phyloP scores from a whole-genome alignment of 2,888 invertebrate genomes.

The Netelia virgata region DNA sequence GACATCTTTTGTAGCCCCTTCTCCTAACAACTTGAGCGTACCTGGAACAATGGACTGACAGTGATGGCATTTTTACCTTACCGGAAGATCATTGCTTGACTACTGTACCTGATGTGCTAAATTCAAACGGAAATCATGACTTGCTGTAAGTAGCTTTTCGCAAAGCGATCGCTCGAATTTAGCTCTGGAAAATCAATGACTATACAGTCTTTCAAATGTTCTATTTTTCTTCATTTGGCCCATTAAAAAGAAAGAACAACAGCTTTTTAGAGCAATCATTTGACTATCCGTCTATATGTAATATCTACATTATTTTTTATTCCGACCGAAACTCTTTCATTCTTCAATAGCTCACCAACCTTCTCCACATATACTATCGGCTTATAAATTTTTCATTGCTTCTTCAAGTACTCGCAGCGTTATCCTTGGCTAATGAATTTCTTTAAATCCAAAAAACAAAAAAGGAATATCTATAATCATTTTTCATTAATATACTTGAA shows the following conservation, averaged over 20 bases:
- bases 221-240: slow-evolving; percentile 4
- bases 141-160: slow-evolving; percentile 49
- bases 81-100: slow-evolving; percentile 62
- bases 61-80: slow-evolving; percentile 66
- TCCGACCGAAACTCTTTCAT: slow-evolving; percentile 3
- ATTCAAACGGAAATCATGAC: slow-evolving; percentile 56
- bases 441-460: slow-evolving; percentile 43
- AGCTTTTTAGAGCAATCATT: slow-evolving; percentile 25
- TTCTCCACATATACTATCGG: slow-evolving; percentile 9
- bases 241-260: neutral
- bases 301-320: slow-evolving; percentile 24
- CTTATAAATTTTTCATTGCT: slow-evolving; percentile 29
- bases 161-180: slow-evolving; percentile 24
- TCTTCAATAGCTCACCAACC: slow-evolving; percentile 10
- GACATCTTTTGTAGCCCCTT: slow-evolving; percentile 64
- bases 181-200: slow-evolving; percentile 40
- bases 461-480: slow-evolving; percentile 45
- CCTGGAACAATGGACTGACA: slow-evolving; percentile 67
- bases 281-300: slow-evolving; percentile 24
- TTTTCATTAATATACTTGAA: slow-evolving; percentile 65
- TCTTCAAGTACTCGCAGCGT: slow-evolving; percentile 52
- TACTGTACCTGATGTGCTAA: slow-evolving; percentile 65
- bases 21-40: slow-evolving; percentile 64
- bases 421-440: slow-evolving; percentile 60
- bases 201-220: slow-evolving; percentile 19